phyloP scores from a whole-genome alignment of 1,140 invertebrate genomes.

The Nephila pilipes region DNA sequence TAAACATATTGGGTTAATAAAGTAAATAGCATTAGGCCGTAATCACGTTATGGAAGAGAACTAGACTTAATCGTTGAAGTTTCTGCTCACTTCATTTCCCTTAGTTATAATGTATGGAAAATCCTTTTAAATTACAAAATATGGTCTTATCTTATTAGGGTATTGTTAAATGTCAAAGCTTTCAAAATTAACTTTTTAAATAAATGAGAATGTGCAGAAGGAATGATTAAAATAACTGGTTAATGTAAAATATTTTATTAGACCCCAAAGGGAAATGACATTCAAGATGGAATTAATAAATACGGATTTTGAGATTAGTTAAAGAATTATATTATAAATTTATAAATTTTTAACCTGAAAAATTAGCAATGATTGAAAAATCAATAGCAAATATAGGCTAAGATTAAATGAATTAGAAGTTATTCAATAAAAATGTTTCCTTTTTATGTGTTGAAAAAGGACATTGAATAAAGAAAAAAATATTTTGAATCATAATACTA shows the following conservation, averaged over 20 bases:
- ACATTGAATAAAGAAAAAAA: no score
- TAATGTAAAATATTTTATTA: neutral
- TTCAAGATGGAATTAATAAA: no score
- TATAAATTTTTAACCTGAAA: no score
- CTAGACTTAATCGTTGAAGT: neutral
- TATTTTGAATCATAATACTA: no score
- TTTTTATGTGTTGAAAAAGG: no score
- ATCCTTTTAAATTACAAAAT: neutral
- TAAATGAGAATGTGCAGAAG: neutral
- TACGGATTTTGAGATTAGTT: no score
- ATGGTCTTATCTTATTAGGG: neutral
- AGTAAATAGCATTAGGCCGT: neutral
- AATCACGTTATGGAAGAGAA: neutral
- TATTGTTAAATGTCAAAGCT: neutral
- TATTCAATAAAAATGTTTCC: no score
- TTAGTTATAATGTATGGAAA: neutral
- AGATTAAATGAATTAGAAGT: no score
- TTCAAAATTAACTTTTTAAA: neutral
- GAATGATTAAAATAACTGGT: neutral
- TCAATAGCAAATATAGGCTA: no score
- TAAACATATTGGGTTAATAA: neutral
- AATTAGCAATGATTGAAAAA: no score
- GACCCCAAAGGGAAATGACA: neutral
- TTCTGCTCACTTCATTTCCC: neutral
- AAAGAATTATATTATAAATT: no score